A percentile compares a stretch with the other conserved stretches of the same genome.
These are phyloP conservation scores for Podocnemis expansa DNA, from an alignment of 2,113 vertebrate species.

Conservation along the genomic window DNA sequence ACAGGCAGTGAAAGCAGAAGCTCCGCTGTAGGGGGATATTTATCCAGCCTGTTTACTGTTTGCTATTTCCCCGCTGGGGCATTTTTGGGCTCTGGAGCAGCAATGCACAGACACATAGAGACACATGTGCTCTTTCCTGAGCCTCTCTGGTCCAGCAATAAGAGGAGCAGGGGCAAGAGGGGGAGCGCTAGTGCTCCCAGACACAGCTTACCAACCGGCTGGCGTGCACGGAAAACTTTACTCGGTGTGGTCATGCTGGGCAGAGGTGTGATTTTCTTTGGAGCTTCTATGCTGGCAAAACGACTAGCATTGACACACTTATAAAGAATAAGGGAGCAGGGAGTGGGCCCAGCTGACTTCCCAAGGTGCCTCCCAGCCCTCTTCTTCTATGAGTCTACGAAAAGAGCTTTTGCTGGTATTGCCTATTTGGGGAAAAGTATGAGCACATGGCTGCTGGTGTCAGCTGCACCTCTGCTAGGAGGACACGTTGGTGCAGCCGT, in stretches of 20 bases:
- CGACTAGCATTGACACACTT: not conserved
- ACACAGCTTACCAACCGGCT: not conserved
- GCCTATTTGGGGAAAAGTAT: not conserved
- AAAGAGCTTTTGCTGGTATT: not conserved
- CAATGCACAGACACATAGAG: constrained; percentile 23
- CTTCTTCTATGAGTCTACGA: too few relatives aligned
- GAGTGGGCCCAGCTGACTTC: too few relatives aligned
- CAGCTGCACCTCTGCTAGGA: not conserved
- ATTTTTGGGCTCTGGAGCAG: constrained; percentile 38
- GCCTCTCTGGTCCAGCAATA: not conserved
- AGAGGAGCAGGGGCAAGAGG: not conserved
- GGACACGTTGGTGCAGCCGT: not conserved
- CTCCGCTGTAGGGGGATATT: constrained; percentile 50
- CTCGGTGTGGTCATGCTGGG: not conserved
- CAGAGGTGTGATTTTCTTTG: not conserved
- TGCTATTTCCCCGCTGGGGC: not conserved
- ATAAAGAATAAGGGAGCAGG: not conserved
- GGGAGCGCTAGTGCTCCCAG: not conserved
- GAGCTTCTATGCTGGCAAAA: not conserved
- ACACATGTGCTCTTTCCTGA: not conserved
- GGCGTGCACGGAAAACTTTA: not conserved
- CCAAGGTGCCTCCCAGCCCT: too few relatives aligned
- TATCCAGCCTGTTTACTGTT: constrained; percentile 56
- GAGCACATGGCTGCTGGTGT: not conserved
- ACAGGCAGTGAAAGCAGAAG: constrained; percentile 54